Evolutionary conservation across 1,140 invertebrate species (phyloP).

Genomic region (Zaprionus ghesquierei): DNA sequence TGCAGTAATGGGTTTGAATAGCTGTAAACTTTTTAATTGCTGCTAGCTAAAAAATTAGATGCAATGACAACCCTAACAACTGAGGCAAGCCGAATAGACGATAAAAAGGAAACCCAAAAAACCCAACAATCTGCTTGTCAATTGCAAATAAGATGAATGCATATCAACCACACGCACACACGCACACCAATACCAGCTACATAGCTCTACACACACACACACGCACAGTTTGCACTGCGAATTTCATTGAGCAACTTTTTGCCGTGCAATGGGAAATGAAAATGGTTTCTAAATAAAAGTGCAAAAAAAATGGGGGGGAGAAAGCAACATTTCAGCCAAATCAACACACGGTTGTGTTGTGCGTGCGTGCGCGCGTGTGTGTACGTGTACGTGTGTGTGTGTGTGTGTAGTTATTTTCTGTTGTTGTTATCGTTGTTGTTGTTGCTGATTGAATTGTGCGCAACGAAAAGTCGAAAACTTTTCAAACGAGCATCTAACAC

Average conservation of each 20-base stretch:
- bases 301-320: constrained; percentile 3
- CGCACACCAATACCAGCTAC: neutral
- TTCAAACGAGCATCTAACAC: constrained; percentile 67
- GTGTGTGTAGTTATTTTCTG: constrained; percentile 21
- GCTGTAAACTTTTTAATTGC: constrained; percentile 23
- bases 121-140: constrained; percentile 15
- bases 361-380: constrained; percentile 9
- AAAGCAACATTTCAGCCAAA: constrained; percentile 9
- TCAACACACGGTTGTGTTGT: constrained; percentile 23
- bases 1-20: neutral
- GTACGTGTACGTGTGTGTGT: constrained; percentile 12
- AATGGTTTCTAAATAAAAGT: constrained; percentile 27
- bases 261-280: constrained; percentile 13
- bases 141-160: constrained; percentile 37
- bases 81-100: neutral
- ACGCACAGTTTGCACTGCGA: constrained; percentile 19
- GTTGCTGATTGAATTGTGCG: constrained; percentile 69
- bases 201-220: neutral
- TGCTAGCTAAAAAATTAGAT: constrained; percentile 29
- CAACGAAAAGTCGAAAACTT: constrained; percentile 66
- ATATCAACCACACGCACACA: constrained; percentile 21
- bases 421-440: constrained; percentile 48
- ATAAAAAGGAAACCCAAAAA: neutral
- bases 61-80: neutral
- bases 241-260: constrained; percentile 39